A percentile compares a stretch with the other conserved stretches of the same genome.
phyloP scores from a whole-genome alignment of 92 coral and sea anemone species.

The Micromussa lordhowensis region DNA sequence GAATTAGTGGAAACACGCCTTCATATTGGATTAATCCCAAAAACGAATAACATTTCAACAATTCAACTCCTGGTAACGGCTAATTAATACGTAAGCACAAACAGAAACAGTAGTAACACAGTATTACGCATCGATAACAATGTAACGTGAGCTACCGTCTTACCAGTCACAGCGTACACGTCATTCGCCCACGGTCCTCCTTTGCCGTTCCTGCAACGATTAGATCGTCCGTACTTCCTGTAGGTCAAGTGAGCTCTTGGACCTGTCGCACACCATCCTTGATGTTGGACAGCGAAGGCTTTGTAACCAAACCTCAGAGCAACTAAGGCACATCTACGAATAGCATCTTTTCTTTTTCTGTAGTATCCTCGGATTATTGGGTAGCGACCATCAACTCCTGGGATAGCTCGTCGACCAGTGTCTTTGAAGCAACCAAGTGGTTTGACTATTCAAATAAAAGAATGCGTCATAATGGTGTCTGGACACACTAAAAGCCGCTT shows the following conservation, averaged over 20 bases:
- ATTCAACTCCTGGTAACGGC: too few species aligned
- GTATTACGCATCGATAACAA: too few species aligned
- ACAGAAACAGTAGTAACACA: too few species aligned
- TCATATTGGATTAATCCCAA: too few species aligned
- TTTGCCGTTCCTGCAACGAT: constrained; percentile 60
- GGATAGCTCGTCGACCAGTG: constrained; percentile 45
- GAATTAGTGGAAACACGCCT: too few species aligned
- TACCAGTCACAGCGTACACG: constrained; percentile 44
- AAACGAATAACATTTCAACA: too few species aligned
- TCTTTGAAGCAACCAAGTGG: constrained; percentile 47
- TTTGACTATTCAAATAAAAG: background rate
- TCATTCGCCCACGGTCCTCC: constrained; percentile 76
- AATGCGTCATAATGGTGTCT: background rate
- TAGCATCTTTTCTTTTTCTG: constrained; percentile 35
- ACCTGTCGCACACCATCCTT: constrained; percentile 70
- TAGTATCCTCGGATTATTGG: constrained; percentile 34
- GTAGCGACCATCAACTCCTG: constrained; percentile 46
- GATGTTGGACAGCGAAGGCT: constrained; percentile 60
- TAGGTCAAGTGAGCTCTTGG: constrained; percentile 68
- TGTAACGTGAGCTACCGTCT: background rate
- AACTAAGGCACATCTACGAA: constrained; percentile 24
- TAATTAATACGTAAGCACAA: too few species aligned
- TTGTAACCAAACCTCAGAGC: constrained; percentile 38
- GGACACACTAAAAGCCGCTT: background rate
- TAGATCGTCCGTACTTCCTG: constrained; percentile 65